Base-by-base conservation (phyloP, 2,888 invertebrate species). In the Rotaria socialis region DNA sequence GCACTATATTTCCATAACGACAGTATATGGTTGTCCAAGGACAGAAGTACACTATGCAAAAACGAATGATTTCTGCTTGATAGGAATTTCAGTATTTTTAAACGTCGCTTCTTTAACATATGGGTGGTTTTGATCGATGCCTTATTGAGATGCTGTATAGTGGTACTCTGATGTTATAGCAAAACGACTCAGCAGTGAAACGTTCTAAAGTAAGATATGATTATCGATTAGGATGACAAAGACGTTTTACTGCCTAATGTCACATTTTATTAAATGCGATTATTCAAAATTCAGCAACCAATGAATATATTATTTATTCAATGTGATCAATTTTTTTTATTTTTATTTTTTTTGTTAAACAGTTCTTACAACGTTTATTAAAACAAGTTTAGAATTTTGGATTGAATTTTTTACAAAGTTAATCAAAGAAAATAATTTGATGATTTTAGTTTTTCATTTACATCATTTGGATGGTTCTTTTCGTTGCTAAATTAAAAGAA, bases 111-210 rank as follows among this genome's bases (percentile, higher is more conserved):
- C 87, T 87, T 10, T 93, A 94, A 91, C 93, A 95, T 22, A 94
- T 96, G 91, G 95, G 94, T 89, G 95, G 95, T 2, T 99, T 99
- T 90, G 98, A 99, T 91, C 93, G 98, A 89, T 95, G 98, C 11
- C 92, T 99, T 56, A 92, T 99, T 85, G 99, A 99, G 93, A 99
- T 99, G 0, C 99, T 99, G 0, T 99, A 99, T 90, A 96, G 96
- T 67, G 99, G 99, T 58, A 97, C 98, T 35, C 35, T 0, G 99
- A 99, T 52, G 97, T 99, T 19, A 95, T 98, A 74, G 94, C 97
- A 50, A 99, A 99, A 92, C 7, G 99, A 99, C 92, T 95, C 95
- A 0, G 95, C 95, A 89, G 98, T 98, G 0, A 99, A 99, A 92
- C 95, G 94, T 0, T 94, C 84, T 94, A 88, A 96, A 96, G 80